Evolutionary conservation across 1,140 invertebrate species (phyloP), one percentile per base, ranked within the genome.

Genomic region (Drosophila pseudoobscura): DNA sequence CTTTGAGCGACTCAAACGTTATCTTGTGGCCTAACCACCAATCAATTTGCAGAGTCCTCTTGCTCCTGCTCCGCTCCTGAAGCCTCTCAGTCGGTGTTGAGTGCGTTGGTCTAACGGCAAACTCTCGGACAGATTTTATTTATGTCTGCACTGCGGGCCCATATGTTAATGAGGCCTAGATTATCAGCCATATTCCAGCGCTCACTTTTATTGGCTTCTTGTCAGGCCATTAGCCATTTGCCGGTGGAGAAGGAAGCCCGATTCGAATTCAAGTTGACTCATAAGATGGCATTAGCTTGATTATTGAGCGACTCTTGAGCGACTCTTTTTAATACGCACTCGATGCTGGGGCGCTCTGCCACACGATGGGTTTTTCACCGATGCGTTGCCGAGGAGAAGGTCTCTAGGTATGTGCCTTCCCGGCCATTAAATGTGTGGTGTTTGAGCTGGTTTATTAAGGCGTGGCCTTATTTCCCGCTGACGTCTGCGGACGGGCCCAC

Each of bases 91-190:
- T 39, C 49, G 78, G 71, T 76, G 75, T 75, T 64, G 73, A 85
- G 75, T 74, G 78, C 78, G 49, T 85, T 80, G 64, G 82, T 47
- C 64, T 78, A 80, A 65, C 71, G 64, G 69, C 74, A 58, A 26
- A 69, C 45, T 68, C 44, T 55, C 55, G 59, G 54, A 47, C 61
- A 65, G 60, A 68, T 61, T 53, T 69, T 63, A 72, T 61, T 57
- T 69, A 55, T 58, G 58, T 59, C 31, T 64, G 45, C 57, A 45
- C 35, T 13, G 13, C 11, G 35, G 35, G 50, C 72, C 35, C 82
- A 55, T 87, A 87, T 85, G 82, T 69, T 87, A 85, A 85, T 82
- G 78, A 85, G 82, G 74, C 82, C 83, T 78, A 87, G 78, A 78
- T 87, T 87, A 88, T 71, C 55, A 58, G 51, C 57, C 35, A 62